Evolutionary conservation across 2,113 vertebrate genomes (phyloP).

Genomic region (Anthoscopus minutus): DNA sequence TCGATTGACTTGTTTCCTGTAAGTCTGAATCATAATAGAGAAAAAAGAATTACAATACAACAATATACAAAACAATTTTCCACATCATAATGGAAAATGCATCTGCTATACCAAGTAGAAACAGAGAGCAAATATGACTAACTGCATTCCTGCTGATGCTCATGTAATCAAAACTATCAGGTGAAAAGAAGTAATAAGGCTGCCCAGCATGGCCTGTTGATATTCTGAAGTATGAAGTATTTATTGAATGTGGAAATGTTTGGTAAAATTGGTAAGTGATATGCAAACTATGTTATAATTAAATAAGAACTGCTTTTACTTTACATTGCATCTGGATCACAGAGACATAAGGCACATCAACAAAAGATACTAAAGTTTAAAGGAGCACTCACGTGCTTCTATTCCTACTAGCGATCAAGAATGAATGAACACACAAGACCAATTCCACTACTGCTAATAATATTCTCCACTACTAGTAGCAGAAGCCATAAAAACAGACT

Average conservation of each 20-base stretch:
- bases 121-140: not conserved
- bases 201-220: not conserved
- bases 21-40: constrained; percentile 59
- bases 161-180: not conserved
- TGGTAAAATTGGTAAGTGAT: not conserved
- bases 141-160: not conserved
- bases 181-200: not conserved
- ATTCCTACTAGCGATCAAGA: not conserved
- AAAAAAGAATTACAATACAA: not conserved
- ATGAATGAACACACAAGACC: constrained; percentile 14
- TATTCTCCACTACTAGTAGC: not conserved
- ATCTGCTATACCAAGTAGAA: not conserved
- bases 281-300: not conserved
- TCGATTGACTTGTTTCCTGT: constrained; percentile 65
- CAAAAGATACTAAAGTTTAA: not conserved
- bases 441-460: not conserved
- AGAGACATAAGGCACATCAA: not conserved
- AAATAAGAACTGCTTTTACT: not conserved
- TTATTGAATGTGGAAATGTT: not conserved
- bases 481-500: not conserved
- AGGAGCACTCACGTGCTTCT: not conserved
- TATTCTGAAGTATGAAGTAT: not conserved
- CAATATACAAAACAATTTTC: not conserved
- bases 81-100: not conserved
- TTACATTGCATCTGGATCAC: not conserved